A percentile compares a stretch with the other conserved stretches of the same genome.
These are phyloP conservation scores for Echeneis naucrates DNA, from an alignment of 2,797 vertebrate species.

Conservation along the genomic window DNA sequence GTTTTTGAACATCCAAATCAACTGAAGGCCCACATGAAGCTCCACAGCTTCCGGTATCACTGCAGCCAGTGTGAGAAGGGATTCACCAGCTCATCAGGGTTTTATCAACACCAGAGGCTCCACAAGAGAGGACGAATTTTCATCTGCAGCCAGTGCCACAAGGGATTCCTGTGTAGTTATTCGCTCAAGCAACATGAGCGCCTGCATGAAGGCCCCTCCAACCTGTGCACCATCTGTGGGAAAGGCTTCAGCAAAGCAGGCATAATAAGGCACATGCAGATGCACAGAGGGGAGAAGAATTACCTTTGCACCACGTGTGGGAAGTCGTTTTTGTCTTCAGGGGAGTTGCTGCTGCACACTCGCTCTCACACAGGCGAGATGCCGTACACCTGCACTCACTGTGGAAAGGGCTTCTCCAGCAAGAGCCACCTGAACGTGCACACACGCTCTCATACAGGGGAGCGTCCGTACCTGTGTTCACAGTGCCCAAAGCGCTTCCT, in stretches of 20 bases:
- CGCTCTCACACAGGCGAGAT: slow-evolving; percentile 75
- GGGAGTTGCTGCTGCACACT: slow-evolving; percentile 74
- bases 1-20: slow-evolving; percentile 73
- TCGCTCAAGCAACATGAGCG: slow-evolving; percentile 72
- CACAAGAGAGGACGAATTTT: slow-evolving; percentile 72
- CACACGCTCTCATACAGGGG: slow-evolving; percentile 75
- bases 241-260: slow-evolving; percentile 72
- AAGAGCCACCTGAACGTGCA: slow-evolving; percentile 73
- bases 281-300: slow-evolving; percentile 77
- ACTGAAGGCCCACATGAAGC: slow-evolving; percentile 66
- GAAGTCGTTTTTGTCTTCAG: slow-evolving; percentile 74
- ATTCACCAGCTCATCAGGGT: slow-evolving; percentile 70
- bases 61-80: slow-evolving; percentile 76
- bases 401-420: slow-evolving; percentile 76
- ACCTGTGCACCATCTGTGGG: slow-evolving; percentile 69
- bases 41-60: slow-evolving; percentile 65
- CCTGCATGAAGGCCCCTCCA: slow-evolving; percentile 62
- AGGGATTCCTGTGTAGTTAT: slow-evolving; percentile 70
- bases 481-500: slow-evolving; percentile 75
- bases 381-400: slow-evolving; percentile 74
- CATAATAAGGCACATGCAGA: slow-evolving; percentile 71
- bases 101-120: slow-evolving; percentile 74
- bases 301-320: slow-evolving; percentile 76
- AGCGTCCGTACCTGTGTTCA: slow-evolving; percentile 71
- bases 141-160: slow-evolving; percentile 67